A percentile compares a stretch with the other conserved stretches of the same genome.
Evolutionary conservation across 2,888 invertebrate genomes (phyloP).

Genomic region (Pyralis farinalis): DNA sequence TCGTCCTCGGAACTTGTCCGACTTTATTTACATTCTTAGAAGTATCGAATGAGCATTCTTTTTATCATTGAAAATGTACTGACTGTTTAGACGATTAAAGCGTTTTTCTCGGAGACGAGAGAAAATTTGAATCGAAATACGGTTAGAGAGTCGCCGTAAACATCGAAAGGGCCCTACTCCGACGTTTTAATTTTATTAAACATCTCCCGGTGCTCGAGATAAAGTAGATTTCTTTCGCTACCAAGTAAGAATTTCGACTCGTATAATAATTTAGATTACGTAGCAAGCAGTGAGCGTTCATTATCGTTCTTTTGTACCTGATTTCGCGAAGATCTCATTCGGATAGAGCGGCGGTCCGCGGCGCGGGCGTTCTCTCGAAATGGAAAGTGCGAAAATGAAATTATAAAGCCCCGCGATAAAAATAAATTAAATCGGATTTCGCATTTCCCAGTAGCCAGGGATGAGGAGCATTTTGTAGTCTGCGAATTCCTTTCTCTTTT

Average conservation of each 20-base stretch:
- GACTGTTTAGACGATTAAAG: constrained; percentile 33
- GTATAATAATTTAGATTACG: constrained; percentile 81
- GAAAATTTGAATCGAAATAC: constrained; percentile 65
- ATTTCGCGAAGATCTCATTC: constrained; percentile 80
- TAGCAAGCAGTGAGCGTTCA: constrained; percentile 80
- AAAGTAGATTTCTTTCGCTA: constrained; percentile 78
- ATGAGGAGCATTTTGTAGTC: constrained; percentile 73
- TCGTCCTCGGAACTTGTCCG: constrained; percentile 29
- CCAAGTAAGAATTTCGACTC: constrained; percentile 77
- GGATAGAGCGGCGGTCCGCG: constrained; percentile 76
- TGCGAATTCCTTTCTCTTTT: constrained; percentile 73
- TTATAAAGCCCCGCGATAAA: constrained; percentile 80
- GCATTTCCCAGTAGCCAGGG: constrained; percentile 74
- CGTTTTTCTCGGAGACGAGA: constrained; percentile 38
- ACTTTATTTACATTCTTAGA: constrained; percentile 29
- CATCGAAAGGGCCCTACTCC: constrained; percentile 58
- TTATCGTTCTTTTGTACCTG: constrained; percentile 81
- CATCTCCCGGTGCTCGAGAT: constrained; percentile 67
- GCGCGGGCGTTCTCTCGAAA: constrained; percentile 74
- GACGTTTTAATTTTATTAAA: constrained; percentile 78
- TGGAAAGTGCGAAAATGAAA: constrained; percentile 82
- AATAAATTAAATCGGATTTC: constrained; percentile 82
- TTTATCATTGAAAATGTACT: constrained; percentile 30
- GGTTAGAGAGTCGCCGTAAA: constrained; percentile 57
- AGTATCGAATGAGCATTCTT: constrained; percentile 22